These are phyloP conservation scores for Lagorchestes hirsutus DNA, from an alignment of 2,797 vertebrate genomes.

Conservation along the genomic window DNA sequence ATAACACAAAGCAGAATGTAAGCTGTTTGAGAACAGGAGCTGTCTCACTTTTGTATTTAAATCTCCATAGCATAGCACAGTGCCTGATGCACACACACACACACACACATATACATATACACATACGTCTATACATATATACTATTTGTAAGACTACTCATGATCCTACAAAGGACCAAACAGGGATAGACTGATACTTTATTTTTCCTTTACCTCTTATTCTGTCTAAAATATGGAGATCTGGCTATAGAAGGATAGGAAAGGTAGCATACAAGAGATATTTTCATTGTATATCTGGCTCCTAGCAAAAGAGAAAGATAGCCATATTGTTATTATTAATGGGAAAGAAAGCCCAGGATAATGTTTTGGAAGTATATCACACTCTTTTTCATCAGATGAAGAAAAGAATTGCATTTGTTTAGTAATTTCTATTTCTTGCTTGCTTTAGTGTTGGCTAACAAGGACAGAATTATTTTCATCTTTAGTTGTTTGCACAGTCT, in stretches of 20 bases:
- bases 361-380: background rate
- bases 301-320: background rate
- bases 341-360: background rate
- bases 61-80: background rate
- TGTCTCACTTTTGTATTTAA: background rate
- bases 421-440: background rate
- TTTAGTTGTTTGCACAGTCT: background rate
- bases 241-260: background rate
- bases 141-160: background rate
- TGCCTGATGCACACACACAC: background rate
- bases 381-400: background rate
- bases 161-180: background rate
- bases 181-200: background rate
- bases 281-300: background rate
- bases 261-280: background rate
- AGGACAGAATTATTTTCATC: background rate
- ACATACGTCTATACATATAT: background rate
- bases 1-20: background rate
- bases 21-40: background rate
- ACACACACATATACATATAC: background rate
- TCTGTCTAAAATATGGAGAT: background rate
- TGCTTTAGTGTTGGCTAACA: background rate
- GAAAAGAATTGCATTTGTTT: background rate
- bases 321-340: background rate
- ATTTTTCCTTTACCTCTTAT: background rate